These are phyloP conservation scores for Ctenoplectra terminalis DNA, from an alignment of 1,140 invertebrate species.

Conservation along the genomic window DNA sequence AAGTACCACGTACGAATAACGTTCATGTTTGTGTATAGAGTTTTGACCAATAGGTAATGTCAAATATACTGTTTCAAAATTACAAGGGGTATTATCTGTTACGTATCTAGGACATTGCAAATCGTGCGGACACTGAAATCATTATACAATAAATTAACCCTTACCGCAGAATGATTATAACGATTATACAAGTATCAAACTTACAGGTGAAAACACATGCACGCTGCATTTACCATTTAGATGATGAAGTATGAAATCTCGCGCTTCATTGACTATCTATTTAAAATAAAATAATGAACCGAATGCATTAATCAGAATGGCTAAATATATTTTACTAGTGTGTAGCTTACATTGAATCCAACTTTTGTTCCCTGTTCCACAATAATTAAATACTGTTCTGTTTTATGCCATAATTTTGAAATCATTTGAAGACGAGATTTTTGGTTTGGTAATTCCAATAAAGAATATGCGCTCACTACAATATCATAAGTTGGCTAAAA, in stretches of 20 bases:
- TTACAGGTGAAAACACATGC: constrained; percentile 90
- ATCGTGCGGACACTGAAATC: constrained; percentile 91
- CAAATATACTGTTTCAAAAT: constrained; percentile 87
- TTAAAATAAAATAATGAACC: constrained; percentile 52
- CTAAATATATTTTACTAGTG: not conserved
- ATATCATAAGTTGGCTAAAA: constrained; percentile 90
- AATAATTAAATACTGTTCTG: constrained; percentile 91
- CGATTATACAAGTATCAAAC: constrained; percentile 61
- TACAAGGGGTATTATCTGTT: constrained; percentile 87
- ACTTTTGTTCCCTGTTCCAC: constrained; percentile 92
- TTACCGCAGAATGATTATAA: not conserved
- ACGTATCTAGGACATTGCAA: constrained; percentile 87
- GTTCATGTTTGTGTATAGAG: constrained; percentile 81
- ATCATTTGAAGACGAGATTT: constrained; percentile 88
- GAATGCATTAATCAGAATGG: constrained; percentile 35
- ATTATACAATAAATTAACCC: not conserved
- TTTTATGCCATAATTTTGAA: constrained; percentile 93
- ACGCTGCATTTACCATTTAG: constrained; percentile 44
- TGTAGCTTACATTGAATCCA: constrained; percentile 86
- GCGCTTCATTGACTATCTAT: constrained; percentile 88
- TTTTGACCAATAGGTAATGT: constrained; percentile 83
- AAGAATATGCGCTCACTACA: constrained; percentile 90
- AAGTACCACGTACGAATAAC: constrained; percentile 90
- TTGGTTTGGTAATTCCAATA: constrained; percentile 90
- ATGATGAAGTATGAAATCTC: constrained; percentile 87